Evolutionary conservation across 2,113 vertebrate genomes (phyloP).

Genomic region (Fregetta grallaria): DNA sequence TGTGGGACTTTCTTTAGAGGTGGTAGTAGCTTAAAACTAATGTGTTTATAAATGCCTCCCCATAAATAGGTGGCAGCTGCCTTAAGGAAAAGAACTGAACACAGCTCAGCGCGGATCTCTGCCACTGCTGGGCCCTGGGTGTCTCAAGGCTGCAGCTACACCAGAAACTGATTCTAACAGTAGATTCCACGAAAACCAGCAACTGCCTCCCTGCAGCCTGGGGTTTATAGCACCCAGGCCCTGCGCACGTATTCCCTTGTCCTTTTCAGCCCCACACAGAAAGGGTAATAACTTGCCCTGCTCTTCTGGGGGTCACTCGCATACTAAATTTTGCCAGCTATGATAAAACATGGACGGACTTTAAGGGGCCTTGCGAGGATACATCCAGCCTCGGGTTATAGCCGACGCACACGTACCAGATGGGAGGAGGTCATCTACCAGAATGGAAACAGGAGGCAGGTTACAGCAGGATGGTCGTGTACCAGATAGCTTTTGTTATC

Average conservation of each 20-base stretch:
- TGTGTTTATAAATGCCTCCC: neutral
- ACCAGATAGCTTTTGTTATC: neutral
- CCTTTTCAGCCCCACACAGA: neutral
- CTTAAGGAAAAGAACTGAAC: neutral
- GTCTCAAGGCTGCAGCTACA: neutral
- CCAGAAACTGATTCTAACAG: neutral
- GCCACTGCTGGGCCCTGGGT: accelerated
- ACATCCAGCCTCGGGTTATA: neutral
- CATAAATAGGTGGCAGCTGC: neutral
- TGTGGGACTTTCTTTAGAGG: neutral
- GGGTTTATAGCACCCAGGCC: neutral
- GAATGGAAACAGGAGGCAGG: neutral
- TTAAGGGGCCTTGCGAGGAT: neutral
- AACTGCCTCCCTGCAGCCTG: neutral
- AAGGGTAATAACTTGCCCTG: neutral
- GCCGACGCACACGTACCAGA: accelerated
- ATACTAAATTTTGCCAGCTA: neutral
- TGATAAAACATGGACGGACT: accelerated
- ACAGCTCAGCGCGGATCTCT: neutral
- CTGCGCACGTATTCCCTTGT: neutral
- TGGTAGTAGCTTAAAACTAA: neutral
- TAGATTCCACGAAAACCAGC: neutral
- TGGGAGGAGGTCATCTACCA: neutral
- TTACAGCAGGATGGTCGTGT: neutral
- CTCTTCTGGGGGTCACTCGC: neutral